Evolutionary conservation across 2,888 invertebrate genomes (phyloP), one percentile per base, ranked within the genome.

Genomic region (Deladenus siricidicola): DNA sequence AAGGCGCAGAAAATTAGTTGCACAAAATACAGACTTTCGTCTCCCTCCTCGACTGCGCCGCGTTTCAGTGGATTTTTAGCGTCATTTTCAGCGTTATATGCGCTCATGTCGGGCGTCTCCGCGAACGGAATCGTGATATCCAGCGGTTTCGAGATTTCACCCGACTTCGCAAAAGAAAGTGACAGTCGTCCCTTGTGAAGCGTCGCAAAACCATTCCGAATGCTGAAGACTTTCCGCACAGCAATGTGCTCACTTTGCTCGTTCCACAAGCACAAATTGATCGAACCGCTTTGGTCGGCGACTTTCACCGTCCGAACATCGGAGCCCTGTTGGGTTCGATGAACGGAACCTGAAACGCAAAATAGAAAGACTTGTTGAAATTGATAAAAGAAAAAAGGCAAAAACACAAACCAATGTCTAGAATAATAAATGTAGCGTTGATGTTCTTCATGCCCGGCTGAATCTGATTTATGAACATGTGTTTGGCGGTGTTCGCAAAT

Each of bases 181-280:
- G 51, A 24, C 86, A 52, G 39, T 21, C 34, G 26, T 2, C 52
- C 86, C 62, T 92, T 87, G 88, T 90, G 94, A 56, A 90, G 83
- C 3, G 88, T 86, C 0, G 90, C 70, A 44, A 66, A 80, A 79
- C 82, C 81, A 73, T 80, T 80, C 14, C 75, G 73, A 17, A 82
- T 69, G 62, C 79, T 67, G 14, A 34, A 34, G 8, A 34, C 39
- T 34, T 34, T 34, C 8, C 39, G 39, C 39, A 91, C 88, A 75
- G 86, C 85, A 68, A 93, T 83, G 58, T 89, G 83, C 69, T 89
- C 87, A n/a, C 94, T 93, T 0, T 90, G 88, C 79, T 93, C 92
- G 80, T 93, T 92, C 94, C 94, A 94, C 68, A 94, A 86, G 4
- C 92, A 91, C 48, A 93, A 86, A 82, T 94, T 93, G 66, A 94